Evolutionary conservation across 2,797 vertebrate genomes (phyloP).

Genomic region (Erethizon dorsatum): DNA sequence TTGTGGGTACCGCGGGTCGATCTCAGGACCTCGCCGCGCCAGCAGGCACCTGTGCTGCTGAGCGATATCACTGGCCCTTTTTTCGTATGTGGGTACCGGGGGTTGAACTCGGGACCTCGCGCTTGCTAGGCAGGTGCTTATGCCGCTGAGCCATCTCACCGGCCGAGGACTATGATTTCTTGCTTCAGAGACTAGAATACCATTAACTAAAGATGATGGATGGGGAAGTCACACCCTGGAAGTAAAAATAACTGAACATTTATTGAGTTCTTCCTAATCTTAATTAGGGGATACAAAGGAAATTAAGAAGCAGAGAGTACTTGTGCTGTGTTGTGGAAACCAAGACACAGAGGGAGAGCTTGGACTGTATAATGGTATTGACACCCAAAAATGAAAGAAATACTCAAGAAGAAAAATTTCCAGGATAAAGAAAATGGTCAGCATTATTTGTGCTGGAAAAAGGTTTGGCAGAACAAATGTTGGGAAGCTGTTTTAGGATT

Average conservation of each 20-base stretch:
- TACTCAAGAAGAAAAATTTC: background rate
- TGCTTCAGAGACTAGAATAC: background rate
- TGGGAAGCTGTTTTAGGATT: background rate
- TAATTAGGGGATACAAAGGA: background rate
- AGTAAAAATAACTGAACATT: background rate
- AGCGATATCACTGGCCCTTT: no score
- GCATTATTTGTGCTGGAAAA: background rate
- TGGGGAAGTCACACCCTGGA: background rate
- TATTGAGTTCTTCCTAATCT: background rate
- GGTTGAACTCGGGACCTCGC: no score
- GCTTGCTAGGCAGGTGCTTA: no score
- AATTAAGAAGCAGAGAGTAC: background rate
- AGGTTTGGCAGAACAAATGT: background rate
- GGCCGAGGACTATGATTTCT: constrained; percentile 14
- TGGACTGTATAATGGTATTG: background rate
- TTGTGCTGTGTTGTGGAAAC: background rate
- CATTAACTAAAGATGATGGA: background rate
- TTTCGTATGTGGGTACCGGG: no score
- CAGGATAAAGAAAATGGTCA: background rate
- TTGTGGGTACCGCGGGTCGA: no score
- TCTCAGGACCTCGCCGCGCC: no score
- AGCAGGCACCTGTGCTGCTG: no score
- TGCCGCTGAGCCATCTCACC: no score
- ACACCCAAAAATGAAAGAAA: background rate
- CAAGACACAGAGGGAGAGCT: background rate